Evolutionary conservation across 2,113 vertebrate species (phyloP), one percentile per base, ranked within the genome.

Genomic region (Blennius ocellaris): DNA sequence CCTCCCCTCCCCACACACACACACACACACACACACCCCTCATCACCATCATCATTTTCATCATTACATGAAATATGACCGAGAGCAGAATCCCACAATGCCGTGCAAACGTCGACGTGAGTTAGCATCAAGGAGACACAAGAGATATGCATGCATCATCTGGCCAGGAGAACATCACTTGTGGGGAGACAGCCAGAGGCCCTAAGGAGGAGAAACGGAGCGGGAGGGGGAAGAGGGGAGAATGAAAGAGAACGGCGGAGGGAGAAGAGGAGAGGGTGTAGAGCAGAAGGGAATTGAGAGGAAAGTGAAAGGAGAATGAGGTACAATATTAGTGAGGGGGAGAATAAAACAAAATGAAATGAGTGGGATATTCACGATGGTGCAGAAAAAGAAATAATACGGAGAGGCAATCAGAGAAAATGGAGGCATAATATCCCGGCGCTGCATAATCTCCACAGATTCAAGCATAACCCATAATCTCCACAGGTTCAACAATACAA

Each of bases 121-220:
- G 89, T 94, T 94, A 94, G 87, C 91, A 75, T 94, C 92, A 94
- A 92, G 86, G 81, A 92, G 88, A 93, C 90, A 92, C 93, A 92
- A 90, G 93, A 93, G 92, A 93, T 89, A 83, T 86, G 87, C 88
- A 90, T 89, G 90, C 90, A 92, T 94, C 92, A 91, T 92, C 91
- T 92, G 92, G 92, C 90, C 91, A 93, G 92, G 91, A 93, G 90
- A 93, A 94, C 90, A 92, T 91, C 88, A 93, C 92, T 93, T 89
- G 90, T 93, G 92, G 93, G 90, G 91, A 88, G 90, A 91, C 86
- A 88, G 93, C 91, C 90, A 90, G 90, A 81, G 87, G 89, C 90
- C 87, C 87, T 37, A 76, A 86, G 87, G 84, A 92, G 85, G 61
- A 73, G 64, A 85, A 14, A 65, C 21, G 7, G 21, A 48, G 41